Evolutionary conservation across 1,140 invertebrate species (phyloP), one percentile per base, ranked within the genome.

Genomic region (Eurosta solidaginis): DNA sequence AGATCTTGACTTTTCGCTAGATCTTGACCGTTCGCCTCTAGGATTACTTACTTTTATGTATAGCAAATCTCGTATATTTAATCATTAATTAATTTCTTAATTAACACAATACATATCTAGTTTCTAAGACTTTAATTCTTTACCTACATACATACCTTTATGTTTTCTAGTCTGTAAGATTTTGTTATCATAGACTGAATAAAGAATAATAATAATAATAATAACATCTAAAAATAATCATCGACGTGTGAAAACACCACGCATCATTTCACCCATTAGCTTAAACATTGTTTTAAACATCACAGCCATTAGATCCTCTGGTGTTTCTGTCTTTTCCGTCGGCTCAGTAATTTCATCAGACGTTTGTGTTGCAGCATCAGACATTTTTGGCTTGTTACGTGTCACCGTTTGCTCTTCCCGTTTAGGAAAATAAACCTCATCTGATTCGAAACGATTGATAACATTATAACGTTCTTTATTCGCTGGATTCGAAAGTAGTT

Each of bases 381-480:
- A 1, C 10, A 20, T 1, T 36, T 36, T 12, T 74, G 22, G 4
- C 12, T 27, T 2, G 6, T 47, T 29, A 47, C 12, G n/a, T 47
- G 12, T n/a, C n/a, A 14, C 45, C 33, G 14, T 9, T 7, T 17
- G 1, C 17, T 54, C 50, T 10, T 54, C 14, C 40, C 59, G 29
- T n/a, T 40, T 20, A 7, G 33, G 6, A 40, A 10, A 68, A n/a
- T 68, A 36, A 9, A 68, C 7, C n/a, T 68, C 20, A 33, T 40
- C n/a, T 5, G 5, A 6, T 12, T 49, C 33, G 17, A 54, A 52
- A 25, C 0, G 45, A 4, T 40, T 9, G n/a, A 77, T 68, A 1
- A 68, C 76, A 25, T 77, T 77, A 3, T 29, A 25, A 6, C 25
- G 17, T 5, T 77, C 76, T 27, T 47, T 42, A 77, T 77, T 63